Conservation (phyloP, 1,140 invertebrate species). For the Protaetia brevitarsis region DNA sequence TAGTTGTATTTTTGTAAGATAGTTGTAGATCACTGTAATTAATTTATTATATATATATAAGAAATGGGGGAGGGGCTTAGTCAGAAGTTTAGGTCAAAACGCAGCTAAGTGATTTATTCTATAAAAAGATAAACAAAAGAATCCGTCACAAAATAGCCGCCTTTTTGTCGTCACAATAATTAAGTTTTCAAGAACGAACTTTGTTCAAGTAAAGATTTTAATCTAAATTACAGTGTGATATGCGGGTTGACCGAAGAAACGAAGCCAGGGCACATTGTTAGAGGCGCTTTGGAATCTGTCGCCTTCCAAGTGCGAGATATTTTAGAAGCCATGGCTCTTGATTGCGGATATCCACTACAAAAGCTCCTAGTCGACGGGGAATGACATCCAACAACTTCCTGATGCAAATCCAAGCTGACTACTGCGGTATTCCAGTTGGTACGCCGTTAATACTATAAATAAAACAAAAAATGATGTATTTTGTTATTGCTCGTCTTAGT, state of each 20-base stretch:
- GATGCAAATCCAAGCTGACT: conserved; percentile 91
- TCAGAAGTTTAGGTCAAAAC: no score
- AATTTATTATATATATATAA: no score
- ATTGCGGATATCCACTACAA: conserved; percentile 78
- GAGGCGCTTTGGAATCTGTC: conserved; percentile 87
- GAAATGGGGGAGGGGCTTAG: no score
- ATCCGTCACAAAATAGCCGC: no score
- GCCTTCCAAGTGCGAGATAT: conserved; percentile 84
- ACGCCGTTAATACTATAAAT: neutral
- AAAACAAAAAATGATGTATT: neutral
- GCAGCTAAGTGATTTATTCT: no score
- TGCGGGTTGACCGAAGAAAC: conserved; percentile 74
- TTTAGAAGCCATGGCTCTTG: conserved; percentile 86
- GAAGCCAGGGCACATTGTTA: conserved; percentile 78
- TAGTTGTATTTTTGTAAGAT: no score
- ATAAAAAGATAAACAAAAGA: no score
- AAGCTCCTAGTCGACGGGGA: conserved; percentile 89
- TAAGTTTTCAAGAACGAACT: neutral
- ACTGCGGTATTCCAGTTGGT: conserved; percentile 77
- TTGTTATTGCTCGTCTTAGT: conserved; percentile 51
- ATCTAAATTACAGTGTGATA: conserved; percentile 56
- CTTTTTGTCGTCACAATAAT: neutral
- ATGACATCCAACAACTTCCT: conserved; percentile 86
- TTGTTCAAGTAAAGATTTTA: neutral
- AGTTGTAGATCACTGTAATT: no score